Percentiles rank a stretch among this genome's conserved stretches.
These are phyloP conservation scores for Rotaria socialis DNA, from an alignment of 2,888 invertebrate species.

Conservation along the genomic window DNA sequence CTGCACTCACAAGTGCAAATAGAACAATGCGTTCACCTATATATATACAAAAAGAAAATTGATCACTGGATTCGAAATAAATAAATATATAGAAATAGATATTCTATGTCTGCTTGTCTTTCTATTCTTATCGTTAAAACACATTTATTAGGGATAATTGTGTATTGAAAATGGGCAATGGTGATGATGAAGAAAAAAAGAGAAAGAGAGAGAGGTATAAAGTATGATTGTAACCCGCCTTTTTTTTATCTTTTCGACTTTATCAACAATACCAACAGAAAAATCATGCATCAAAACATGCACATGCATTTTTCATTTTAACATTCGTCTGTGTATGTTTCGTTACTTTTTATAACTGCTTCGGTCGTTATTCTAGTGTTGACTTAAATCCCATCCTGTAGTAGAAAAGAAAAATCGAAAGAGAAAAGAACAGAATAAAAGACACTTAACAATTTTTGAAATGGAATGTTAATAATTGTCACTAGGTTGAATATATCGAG, in stretches of 20 bases:
- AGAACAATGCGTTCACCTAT: slow-evolving; percentile 9
- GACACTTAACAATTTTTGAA: background rate
- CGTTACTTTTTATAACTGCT: background rate
- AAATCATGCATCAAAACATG: background rate
- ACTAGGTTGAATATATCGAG: too few species aligned
- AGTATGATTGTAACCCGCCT: background rate
- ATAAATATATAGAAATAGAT: background rate
- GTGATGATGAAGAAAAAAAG: background rate
- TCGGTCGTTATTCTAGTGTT: background rate
- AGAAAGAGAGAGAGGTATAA: background rate
- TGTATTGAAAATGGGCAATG: too few species aligned
- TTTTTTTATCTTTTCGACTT: background rate
- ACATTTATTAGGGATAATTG: background rate
- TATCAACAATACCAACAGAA: background rate
- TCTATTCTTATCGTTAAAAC: background rate
- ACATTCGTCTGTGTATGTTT: background rate
- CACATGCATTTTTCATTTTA: background rate
- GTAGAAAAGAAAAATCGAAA: background rate
- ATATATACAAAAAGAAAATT: background rate
- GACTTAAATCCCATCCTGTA: background rate
- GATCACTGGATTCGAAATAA: background rate
- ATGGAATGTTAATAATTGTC: background rate
- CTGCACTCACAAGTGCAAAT: background rate
- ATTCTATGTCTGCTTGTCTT: background rate
- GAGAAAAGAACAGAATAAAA: background rate